These are phyloP conservation scores for Neoniphon sammara DNA, from an alignment of 2,797 vertebrate genomes.

Conservation along the genomic window DNA sequence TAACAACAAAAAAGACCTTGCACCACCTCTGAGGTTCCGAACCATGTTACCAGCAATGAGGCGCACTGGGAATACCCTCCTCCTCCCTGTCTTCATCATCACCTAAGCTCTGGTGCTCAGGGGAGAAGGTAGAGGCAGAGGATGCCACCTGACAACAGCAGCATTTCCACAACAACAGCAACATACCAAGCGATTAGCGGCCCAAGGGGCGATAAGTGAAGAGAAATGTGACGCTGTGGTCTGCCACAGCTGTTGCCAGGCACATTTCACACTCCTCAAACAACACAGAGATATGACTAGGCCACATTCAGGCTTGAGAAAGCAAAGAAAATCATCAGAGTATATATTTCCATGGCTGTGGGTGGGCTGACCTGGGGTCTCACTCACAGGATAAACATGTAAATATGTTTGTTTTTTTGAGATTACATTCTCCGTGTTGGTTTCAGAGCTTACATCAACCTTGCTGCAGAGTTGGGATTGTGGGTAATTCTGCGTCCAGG, in stretches of 20 bases:
- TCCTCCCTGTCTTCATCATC: constrained; percentile 30
- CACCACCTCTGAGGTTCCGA: constrained; percentile 17
- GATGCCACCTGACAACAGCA: constrained; percentile 69
- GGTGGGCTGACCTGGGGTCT: background rate
- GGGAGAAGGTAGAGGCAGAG: constrained; percentile 57
- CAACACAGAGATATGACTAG: background rate
- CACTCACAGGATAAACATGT: background rate
- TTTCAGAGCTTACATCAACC: constrained; percentile 87
- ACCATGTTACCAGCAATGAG: constrained; percentile 20
- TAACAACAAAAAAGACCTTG: constrained; percentile 18
- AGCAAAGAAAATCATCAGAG: background rate
- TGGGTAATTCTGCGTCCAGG: constrained; percentile 96
- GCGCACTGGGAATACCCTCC: constrained; percentile 45
- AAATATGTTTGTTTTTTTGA: background rate
- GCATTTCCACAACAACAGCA: constrained; percentile 75
- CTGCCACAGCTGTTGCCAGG: constrained; percentile 28
- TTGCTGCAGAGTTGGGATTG: constrained; percentile 88
- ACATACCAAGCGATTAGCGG: constrained; percentile 57
- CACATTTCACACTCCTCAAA: constrained; percentile 23
- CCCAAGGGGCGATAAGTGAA: constrained; percentile 32
- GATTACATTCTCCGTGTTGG: constrained; percentile 23
- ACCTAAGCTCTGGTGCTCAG: constrained; percentile 45
- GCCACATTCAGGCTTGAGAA: too few species aligned
- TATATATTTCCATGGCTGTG: background rate
- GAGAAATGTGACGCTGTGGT: constrained; percentile 8